Evolutionary conservation across 2,113 vertebrate species (phyloP), one percentile per base, ranked within the genome.

Genomic region (Bostrychus sinensis): DNA sequence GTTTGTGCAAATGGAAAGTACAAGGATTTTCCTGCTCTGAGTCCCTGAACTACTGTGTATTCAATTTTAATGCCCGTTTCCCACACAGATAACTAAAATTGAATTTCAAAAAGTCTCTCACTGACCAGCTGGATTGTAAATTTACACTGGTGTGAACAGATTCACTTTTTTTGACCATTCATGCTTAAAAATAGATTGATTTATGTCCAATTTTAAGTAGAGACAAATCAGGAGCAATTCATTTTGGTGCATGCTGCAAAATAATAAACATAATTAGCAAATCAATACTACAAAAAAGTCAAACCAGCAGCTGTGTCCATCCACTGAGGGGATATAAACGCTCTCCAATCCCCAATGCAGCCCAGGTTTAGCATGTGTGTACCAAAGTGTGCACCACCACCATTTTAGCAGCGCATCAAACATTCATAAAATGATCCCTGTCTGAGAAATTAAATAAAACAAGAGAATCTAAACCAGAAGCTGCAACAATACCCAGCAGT

Each of bases 391-490:
- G 16, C 64, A 63, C n/a, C 39, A 2, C 1, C 12, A 3, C 19
- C n/a, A 5, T 39, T 39, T 39, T 12, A 39, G 28, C 50, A 9
- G 13, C n/a, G 4, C 46, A 70, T 84, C 12, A 71, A 79, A 77
- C 64, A 71, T 56, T 60, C 45, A 81, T 56, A 12, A 68, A 56
- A 76, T 67, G 77, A 72, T 67, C 77, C 45, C 20, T 53, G 58
- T 66, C 54, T 39, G 37, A 41, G 26, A 61, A 75, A 85, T 75
- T 60, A 74, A 84, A 77, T 75, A 80, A 75, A 82, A 77, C 59
- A 81, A 42, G 54, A 79, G 62, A 68, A 72, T 75, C 46, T 72
- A 83, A 82, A 56, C 17, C 56, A 71, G 68, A 78, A 46, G 61
- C 68, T 56, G 62, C 54, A 58, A 54, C 68, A 82, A 84, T 39